Evolutionary conservation across 2,797 vertebrate species (phyloP).

Genomic region (Anguilla anguilla): DNA sequence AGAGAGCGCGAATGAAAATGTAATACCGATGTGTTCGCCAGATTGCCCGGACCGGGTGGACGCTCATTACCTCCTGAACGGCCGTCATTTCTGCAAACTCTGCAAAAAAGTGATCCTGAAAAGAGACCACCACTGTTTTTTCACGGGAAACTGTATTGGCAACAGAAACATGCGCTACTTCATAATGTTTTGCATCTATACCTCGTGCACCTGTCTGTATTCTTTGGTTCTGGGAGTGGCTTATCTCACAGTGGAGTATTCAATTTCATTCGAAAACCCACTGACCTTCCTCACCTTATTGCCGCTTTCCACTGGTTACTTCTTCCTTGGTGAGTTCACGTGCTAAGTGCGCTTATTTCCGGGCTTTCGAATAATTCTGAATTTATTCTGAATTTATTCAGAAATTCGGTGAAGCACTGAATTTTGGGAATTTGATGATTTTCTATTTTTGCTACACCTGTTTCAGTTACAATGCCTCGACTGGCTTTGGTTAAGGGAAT

Average conservation of each 20-base stretch:
- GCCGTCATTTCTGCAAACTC: conserved; percentile 92
- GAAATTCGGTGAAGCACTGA: background rate
- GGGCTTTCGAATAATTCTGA: background rate
- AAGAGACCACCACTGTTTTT: conserved; percentile 98
- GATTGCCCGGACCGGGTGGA: conserved; percentile 77
- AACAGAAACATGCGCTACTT: conserved; percentile 98
- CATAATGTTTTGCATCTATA: conserved; percentile 96
- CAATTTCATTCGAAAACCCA: conserved; percentile 89
- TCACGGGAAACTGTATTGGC: conserved; percentile 97
- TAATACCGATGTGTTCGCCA: conserved; percentile 70
- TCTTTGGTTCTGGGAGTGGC: conserved; percentile 91
- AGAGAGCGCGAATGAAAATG: conserved; percentile 74
- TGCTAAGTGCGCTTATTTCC: background rate
- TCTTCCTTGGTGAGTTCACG: conserved; percentile 91
- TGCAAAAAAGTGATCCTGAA: conserved; percentile 91
- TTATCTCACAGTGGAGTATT: conserved; percentile 88
- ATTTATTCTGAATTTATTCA: too few relatives aligned
- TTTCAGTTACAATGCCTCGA: background rate
- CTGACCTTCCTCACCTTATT: conserved; percentile 94
- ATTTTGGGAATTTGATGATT: background rate
- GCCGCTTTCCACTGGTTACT: conserved; percentile 90
- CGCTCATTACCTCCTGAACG: conserved; percentile 79
- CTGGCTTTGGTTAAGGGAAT: background rate
- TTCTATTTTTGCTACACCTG: background rate
- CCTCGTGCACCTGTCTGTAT: conserved; percentile 90